A percentile compares a stretch with the other conserved stretches of the same genome.
phyloP scores from a whole-genome alignment of 2,113 vertebrate genomes.

The Synchiropus splendidus region DNA sequence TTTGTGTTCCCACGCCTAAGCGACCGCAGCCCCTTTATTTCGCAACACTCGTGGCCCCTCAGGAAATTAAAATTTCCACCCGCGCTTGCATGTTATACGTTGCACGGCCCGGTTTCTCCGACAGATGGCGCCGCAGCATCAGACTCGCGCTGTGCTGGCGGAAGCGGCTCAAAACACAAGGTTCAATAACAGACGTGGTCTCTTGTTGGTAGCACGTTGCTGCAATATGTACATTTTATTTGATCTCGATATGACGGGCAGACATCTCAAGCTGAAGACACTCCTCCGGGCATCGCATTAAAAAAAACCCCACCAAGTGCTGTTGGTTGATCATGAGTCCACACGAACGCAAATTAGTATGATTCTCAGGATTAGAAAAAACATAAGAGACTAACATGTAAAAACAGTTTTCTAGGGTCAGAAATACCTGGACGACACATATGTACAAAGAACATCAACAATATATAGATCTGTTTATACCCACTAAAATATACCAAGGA shows the following conservation, averaged over 20 bases:
- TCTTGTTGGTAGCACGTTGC: slow-evolving; percentile 52
- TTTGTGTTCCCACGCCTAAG: too few relatives aligned
- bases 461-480: slow-evolving; percentile 57
- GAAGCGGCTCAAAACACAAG: not conserved
- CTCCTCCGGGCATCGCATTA: slow-evolving; percentile 29
- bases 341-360: slow-evolving; percentile 57
- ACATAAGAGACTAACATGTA: slow-evolving; percentile 65
- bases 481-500: slow-evolving; percentile 73
- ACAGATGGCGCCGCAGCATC: too few relatives aligned
- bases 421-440: slow-evolving; percentile 67
- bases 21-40: too few relatives aligned
- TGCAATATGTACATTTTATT: slow-evolving; percentile 68
- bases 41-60: too few relatives aligned
- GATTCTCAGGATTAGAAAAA: slow-evolving; percentile 22
- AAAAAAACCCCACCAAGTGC: slow-evolving; percentile 50
- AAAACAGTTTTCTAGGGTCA: slow-evolving; percentile 59
- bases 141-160: too few relatives aligned
- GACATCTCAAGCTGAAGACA: slow-evolving; percentile 53
- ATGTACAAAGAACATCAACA: slow-evolving; percentile 66
- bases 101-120: too few relatives aligned
- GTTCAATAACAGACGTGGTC: slow-evolving; percentile 9
- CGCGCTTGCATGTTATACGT: too few relatives aligned
- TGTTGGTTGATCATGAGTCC: slow-evolving; percentile 58
- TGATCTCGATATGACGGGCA: slow-evolving; percentile 57
- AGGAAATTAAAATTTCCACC: too few relatives aligned